Percentiles rank a stretch among this genome's conserved stretches.
Conservation (phyloP, 2,113 vertebrate genomes). For the Mesitornis unicolor region DNA sequence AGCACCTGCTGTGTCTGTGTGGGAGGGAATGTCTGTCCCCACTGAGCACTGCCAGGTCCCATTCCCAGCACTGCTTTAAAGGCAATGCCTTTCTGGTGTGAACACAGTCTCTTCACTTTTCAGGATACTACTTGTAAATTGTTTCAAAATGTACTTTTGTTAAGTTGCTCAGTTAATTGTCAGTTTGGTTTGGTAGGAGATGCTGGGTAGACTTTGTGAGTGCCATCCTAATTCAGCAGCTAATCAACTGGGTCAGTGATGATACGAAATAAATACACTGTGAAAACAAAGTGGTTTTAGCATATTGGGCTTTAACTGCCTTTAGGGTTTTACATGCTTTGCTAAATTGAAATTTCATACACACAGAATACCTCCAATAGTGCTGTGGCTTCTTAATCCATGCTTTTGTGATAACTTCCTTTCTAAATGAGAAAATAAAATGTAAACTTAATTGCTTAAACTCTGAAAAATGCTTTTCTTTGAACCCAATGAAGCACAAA, state of each 20-base stretch:
- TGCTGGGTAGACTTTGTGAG: not conserved
- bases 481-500: constrained; percentile 73
- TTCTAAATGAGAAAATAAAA: constrained; percentile 60
- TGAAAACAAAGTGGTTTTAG: constrained; percentile 65
- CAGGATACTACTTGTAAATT: not conserved
- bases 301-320: constrained; percentile 38
- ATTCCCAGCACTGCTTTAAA: not conserved
- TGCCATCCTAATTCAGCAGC: constrained; percentile 49
- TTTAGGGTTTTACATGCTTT: constrained; percentile 63
- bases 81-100: not conserved
- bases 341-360: constrained; percentile 78
- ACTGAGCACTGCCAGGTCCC: not conserved
- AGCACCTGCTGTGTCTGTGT: not conserved
- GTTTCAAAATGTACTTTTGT: not conserved
- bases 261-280: constrained; percentile 61
- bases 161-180: not conserved
- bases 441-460: constrained; percentile 77
- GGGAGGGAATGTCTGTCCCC: not conserved
- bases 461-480: constrained; percentile 76
- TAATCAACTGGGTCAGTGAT: constrained; percentile 50
- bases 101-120: not conserved
- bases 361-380: constrained; percentile 50
- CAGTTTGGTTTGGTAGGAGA: not conserved
- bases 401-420: constrained; percentile 68
- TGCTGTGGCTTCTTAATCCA: constrained; percentile 61